Evolutionary conservation across 1,140 invertebrate species (phyloP).

Genomic region (Drosophila kohkoa): DNA sequence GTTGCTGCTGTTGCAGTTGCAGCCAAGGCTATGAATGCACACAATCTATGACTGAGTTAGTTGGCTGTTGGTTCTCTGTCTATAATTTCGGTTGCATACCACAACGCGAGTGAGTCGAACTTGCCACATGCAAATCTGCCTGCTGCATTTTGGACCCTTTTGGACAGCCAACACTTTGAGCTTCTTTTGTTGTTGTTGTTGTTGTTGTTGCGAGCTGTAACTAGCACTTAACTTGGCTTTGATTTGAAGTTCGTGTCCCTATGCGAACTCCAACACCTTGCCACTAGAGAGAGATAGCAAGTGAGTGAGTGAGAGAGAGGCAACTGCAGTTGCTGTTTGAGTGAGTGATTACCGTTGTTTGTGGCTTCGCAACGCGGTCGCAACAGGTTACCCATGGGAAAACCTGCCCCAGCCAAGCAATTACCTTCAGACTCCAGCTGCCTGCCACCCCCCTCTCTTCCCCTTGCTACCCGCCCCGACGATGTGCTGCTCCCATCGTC

Average conservation of each 20-base stretch:
- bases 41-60: constrained; percentile 54
- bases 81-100: constrained; percentile 64
- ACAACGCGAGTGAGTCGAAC: constrained; percentile 21
- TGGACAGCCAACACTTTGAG: constrained; percentile 41
- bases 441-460: not conserved
- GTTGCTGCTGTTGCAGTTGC: not conserved
- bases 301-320: not conserved
- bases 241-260: constrained; percentile 83
- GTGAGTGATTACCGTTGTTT: constrained; percentile 78
- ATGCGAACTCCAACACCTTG: constrained; percentile 79
- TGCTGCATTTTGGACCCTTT: constrained; percentile 35
- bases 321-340: constrained; percentile 44
- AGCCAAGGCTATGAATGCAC: constrained; percentile 62
- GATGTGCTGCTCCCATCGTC: constrained; percentile 9
- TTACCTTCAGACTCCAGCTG: constrained; percentile 46
- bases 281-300: constrained; percentile 19
- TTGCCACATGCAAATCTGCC: constrained; percentile 75
- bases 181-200: no score
- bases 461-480: not conserved
- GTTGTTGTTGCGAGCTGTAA: constrained; percentile 24
- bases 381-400: constrained; percentile 83
- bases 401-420: constrained; percentile 65
- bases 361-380: constrained; percentile 51
- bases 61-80: not conserved
- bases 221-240: constrained; percentile 79